Percentiles rank a stretch among this genome's conserved stretches.
Conservation (phyloP, 2,888 invertebrate species). For the Aleiodes testaceus region DNA sequence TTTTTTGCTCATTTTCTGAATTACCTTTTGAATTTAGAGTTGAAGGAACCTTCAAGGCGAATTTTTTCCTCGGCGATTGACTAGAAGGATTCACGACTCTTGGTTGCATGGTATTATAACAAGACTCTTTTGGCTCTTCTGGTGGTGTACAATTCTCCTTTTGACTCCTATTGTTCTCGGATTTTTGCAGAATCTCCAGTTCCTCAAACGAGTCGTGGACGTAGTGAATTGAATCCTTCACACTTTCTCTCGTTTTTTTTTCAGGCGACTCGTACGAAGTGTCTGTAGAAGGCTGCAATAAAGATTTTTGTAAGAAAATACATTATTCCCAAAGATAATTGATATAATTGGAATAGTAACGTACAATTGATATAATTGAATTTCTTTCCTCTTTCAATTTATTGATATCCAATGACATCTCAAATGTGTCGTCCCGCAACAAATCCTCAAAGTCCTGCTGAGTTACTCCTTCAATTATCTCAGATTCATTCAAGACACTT, state of each 20-base stretch:
- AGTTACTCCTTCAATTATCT: too few species aligned
- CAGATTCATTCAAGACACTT: too few species aligned
- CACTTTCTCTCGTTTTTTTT: background rate
- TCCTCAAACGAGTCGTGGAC: slow-evolving; percentile 36
- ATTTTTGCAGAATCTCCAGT: background rate
- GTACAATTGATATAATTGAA: slow-evolving; percentile 18
- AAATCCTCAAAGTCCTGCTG: too few species aligned
- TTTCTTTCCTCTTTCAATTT: background rate
- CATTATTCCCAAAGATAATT: too few species aligned
- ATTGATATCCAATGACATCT: slow-evolving; percentile 6
- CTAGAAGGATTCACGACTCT: background rate
- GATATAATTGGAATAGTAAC: slow-evolving; percentile 17
- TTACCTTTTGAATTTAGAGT: background rate
- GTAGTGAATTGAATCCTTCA: background rate
- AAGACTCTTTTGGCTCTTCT: background rate
- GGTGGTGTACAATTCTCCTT: slow-evolving; percentile 24
- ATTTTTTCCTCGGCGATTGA: background rate
- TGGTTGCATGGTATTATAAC: background rate
- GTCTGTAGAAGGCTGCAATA: slow-evolving; percentile 5
- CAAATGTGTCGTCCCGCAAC: background rate
- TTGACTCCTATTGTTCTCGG: background rate
- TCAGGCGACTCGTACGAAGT: background rate
- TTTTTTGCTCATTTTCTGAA: background rate
- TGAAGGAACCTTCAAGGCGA: background rate
- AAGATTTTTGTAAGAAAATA: background rate